A percentile compares a stretch with the other conserved stretches of the same genome.
Conservation (phyloP, 2,113 vertebrate species). For the Rhinolophus ferrumequinum region DNA sequence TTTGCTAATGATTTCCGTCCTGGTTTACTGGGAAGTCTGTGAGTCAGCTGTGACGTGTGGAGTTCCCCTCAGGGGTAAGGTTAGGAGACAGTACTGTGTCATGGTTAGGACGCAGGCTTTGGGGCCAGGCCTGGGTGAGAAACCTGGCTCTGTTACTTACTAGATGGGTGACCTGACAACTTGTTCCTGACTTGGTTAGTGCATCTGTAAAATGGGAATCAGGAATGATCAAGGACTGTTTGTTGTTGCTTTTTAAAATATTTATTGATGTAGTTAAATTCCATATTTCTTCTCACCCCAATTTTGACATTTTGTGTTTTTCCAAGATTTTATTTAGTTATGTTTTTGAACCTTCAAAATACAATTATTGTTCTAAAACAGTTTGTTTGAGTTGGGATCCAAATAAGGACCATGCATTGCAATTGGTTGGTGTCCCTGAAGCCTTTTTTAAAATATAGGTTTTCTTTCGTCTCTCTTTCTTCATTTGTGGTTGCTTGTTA, state of each 20-base stretch:
- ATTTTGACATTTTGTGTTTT: background rate
- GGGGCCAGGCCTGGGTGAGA: background rate
- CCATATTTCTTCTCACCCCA: background rate
- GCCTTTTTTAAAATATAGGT: too few relatives aligned
- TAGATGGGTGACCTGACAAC: rapidly evolving
- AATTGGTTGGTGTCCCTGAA: background rate
- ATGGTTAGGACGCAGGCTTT: background rate
- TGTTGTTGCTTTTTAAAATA: background rate
- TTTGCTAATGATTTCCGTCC: background rate
- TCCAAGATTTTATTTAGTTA: background rate
- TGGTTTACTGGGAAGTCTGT: background rate
- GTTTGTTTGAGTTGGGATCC: background rate
- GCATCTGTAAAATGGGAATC: background rate
- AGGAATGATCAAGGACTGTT: background rate
- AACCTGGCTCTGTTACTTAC: background rate
- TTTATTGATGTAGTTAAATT: background rate
- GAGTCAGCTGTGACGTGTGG: rapidly evolving
- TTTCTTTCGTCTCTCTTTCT: background rate
- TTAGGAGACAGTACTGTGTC: background rate
- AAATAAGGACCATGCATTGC: background rate
- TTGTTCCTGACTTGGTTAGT: background rate
- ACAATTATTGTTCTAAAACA: background rate
- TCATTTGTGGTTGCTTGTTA: background rate
- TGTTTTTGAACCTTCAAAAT: background rate
- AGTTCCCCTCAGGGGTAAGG: rapidly evolving